phyloP scores from a whole-genome alignment of 2,888 invertebrate genomes.

The Orthosia cruda region DNA sequence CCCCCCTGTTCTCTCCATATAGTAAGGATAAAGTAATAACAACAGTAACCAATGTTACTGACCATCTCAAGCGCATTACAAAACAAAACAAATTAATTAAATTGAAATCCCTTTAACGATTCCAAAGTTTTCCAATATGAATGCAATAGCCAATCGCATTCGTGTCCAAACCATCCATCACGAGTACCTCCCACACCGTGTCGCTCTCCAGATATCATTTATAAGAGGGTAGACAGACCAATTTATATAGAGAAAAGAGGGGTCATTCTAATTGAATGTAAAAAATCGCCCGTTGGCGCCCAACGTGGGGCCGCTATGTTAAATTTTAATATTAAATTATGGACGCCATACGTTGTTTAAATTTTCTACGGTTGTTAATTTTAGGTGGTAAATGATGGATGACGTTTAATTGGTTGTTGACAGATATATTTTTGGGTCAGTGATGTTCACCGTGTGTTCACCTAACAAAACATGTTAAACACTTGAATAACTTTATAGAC shows the following conservation, averaged over 20 bases:
- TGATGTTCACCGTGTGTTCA: background rate
- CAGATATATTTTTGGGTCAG: background rate
- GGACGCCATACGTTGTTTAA: conserved; percentile 75
- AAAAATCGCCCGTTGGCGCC: conserved; percentile 87
- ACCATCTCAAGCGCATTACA: background rate
- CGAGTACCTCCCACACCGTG: conserved; percentile 85
- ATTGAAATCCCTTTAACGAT: background rate
- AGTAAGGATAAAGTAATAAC: background rate
- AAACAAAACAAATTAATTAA: conserved; percentile 10
- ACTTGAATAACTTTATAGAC: too few relatives aligned
- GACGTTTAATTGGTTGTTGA: conserved; percentile 7
- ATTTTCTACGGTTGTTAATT: conserved; percentile 51
- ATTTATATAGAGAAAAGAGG: conserved; percentile 87
- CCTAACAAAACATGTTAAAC: background rate
- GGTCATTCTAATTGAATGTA: conserved; percentile 90
- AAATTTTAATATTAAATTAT: conserved; percentile 87
- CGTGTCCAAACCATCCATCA: conserved; percentile 80
- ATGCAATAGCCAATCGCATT: conserved; percentile 78
- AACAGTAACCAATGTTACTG: accelerated
- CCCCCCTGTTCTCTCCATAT: too few relatives aligned
- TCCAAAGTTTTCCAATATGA: conserved; percentile 54
- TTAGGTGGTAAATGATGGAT: conserved; percentile 33
- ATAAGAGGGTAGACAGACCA: conserved; percentile 88
- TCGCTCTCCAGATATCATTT: conserved; percentile 84
- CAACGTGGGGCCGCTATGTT: conserved; percentile 80